Conservation (phyloP, 2,113 vertebrate genomes). For the Dipodomys merriami region DNA sequence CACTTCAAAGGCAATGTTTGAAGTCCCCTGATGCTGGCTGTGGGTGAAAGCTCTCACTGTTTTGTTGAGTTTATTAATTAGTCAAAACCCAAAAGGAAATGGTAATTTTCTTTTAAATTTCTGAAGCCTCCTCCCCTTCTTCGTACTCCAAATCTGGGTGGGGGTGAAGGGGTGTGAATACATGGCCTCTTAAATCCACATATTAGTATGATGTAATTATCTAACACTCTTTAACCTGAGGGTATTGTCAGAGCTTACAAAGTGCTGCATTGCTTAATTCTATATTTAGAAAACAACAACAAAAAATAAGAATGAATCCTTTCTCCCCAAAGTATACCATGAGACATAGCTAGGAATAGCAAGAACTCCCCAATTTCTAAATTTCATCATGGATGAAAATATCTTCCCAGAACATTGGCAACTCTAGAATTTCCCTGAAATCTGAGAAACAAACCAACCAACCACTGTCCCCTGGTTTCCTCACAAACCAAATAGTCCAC, state of each 20-base stretch:
- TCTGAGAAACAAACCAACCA: background rate
- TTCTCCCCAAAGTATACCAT: background rate
- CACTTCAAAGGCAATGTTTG: slow-evolving; percentile 65
- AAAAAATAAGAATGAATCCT: background rate
- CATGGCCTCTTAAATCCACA: slow-evolving; percentile 7
- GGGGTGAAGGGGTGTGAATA: background rate
- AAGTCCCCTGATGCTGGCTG: slow-evolving; percentile 67
- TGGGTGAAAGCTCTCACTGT: slow-evolving; percentile 56
- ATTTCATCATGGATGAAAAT: background rate
- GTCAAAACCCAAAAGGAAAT: slow-evolving; percentile 57
- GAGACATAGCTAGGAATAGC: background rate
- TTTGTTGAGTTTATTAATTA: slow-evolving; percentile 73
- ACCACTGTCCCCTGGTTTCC: background rate
- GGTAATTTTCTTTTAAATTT: slow-evolving; percentile 54
- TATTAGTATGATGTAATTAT: slow-evolving; percentile 40
- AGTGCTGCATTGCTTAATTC: background rate
- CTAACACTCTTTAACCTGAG: slow-evolving; percentile 47
- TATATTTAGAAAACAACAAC: slow-evolving; percentile 41
- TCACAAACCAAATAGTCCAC: slow-evolving; percentile 60
- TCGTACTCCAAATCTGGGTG: background rate
- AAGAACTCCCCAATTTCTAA: background rate
- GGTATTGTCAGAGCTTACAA: background rate
- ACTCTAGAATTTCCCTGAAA: slow-evolving; percentile 41
- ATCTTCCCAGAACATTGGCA: background rate
- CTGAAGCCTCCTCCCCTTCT: slow-evolving; percentile 13